Conservation (phyloP, 1,140 invertebrate genomes). For the Coenobita brevimanus region DNA sequence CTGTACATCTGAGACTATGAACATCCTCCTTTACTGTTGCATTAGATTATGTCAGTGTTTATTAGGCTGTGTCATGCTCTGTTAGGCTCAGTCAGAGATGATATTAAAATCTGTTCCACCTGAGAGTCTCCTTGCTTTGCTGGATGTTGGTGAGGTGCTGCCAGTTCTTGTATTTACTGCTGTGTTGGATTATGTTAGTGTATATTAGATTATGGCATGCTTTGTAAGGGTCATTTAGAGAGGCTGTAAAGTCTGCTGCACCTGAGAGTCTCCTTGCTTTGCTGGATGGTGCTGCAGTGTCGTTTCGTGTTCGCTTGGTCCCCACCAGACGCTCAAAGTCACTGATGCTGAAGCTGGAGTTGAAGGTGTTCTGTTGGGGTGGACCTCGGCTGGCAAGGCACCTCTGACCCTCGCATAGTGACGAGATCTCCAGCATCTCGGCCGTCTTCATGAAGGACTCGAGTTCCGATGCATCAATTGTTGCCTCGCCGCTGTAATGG, state of each 20-base stretch:
- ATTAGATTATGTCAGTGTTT: too few species aligned
- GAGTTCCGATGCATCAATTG: slow-evolving; percentile 66
- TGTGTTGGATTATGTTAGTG: too few species aligned
- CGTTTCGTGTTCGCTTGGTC: slow-evolving; percentile 33
- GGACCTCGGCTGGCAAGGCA: slow-evolving; percentile 33
- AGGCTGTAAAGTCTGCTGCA: neutral
- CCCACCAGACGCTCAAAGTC: slow-evolving; percentile 55
- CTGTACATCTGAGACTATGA: too few species aligned
- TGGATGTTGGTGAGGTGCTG: slow-evolving; percentile 24
- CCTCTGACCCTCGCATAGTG: slow-evolving; percentile 64
- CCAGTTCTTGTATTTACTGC: too few species aligned
- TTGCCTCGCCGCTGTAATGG: slow-evolving; percentile 65
- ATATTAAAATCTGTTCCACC: slow-evolving; percentile 9
- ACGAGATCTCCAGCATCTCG: slow-evolving; percentile 64
- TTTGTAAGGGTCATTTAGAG: too few species aligned
- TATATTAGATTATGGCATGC: too few species aligned
- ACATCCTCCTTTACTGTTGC: too few species aligned
- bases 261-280: slow-evolving; percentile 41
- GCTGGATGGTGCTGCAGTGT: slow-evolving; percentile 25
- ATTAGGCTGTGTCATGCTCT: too few species aligned
- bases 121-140: slow-evolving; percentile 34
- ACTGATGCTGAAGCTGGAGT: slow-evolving; percentile 45
- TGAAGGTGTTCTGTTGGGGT: neutral
- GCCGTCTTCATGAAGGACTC: slow-evolving; percentile 68
- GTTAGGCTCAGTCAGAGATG: too few species aligned